Evolutionary conservation across 2,797 vertebrate genomes (phyloP).

Genomic region (Pipistrellus pipistrellus): DNA sequence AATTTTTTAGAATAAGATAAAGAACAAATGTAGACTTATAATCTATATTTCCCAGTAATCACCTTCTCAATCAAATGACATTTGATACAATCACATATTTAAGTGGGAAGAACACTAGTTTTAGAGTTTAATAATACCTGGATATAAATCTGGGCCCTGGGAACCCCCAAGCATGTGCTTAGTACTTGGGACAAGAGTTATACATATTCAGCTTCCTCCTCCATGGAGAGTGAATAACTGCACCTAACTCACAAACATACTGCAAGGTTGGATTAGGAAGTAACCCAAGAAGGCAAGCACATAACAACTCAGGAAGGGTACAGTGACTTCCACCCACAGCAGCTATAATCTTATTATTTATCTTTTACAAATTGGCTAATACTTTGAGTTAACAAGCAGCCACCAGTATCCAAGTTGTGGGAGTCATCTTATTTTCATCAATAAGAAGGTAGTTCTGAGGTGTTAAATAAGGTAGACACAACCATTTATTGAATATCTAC

Average conservation of each 20-base stretch:
- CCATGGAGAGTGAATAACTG: background rate
- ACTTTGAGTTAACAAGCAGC: background rate
- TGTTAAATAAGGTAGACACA: background rate
- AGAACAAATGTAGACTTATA: background rate
- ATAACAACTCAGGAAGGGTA: background rate
- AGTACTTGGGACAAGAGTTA: background rate
- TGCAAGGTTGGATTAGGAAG: background rate
- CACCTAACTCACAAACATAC: background rate
- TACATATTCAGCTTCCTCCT: background rate
- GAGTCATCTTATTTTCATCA: background rate
- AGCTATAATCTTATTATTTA: background rate
- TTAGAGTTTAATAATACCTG: background rate
- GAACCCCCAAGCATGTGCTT: background rate
- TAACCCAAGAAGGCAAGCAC: background rate
- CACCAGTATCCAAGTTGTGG: background rate
- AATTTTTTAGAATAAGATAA: background rate
- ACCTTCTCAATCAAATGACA: background rate
- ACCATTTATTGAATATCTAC: background rate
- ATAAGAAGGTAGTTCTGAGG: background rate
- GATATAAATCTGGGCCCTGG: background rate
- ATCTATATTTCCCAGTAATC: constrained; percentile 6
- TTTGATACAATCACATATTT: background rate
- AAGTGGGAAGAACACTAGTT: background rate
- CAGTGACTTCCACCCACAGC: background rate
- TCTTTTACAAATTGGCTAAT: background rate